phyloP scores from a whole-genome alignment of 37 sponge, comb jelly and placozoan species.

The Geodia barretti region DNA sequence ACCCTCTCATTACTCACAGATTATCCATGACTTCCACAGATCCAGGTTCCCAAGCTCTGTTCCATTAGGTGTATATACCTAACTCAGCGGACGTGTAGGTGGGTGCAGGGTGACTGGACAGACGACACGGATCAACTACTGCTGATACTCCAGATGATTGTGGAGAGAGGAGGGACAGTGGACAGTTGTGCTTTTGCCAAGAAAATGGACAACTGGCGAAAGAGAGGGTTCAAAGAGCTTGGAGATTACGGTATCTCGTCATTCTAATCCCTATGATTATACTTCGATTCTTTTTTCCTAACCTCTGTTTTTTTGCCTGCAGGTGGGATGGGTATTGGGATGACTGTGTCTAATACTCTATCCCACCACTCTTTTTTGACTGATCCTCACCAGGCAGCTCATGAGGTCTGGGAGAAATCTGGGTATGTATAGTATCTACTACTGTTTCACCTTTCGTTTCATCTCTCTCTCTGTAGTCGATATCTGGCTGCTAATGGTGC shows the following conservation, averaged over 20 bases:
- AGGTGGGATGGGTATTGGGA: constrained; percentile 94
- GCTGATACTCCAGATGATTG: constrained; percentile 73
- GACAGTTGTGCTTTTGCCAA: constrained; percentile 75
- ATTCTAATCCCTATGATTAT: not conserved
- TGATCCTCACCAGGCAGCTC: constrained; percentile 76
- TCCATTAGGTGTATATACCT: too few relatives aligned
- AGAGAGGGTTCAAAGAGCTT: constrained; percentile 75
- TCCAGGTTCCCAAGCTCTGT: too few relatives aligned
- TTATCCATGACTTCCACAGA: constrained; percentile 81
- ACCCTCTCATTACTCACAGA: constrained; percentile 60
- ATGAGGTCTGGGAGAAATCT: constrained; percentile 79
- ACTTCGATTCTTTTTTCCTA: not conserved
- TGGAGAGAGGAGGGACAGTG: constrained; percentile 64
- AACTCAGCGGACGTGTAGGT: constrained; percentile 33
- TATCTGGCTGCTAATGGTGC: constrained; percentile 93
- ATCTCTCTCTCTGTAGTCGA: constrained; percentile 20
- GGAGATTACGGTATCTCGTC: constrained; percentile 71
- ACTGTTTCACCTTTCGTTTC: not conserved
- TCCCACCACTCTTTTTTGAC: constrained; percentile 39
- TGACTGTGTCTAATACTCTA: constrained; percentile 51
- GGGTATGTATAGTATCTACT: constrained; percentile 50
- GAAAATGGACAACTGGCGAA: constrained; percentile 71
- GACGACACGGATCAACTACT: constrained; percentile 93
- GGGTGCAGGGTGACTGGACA: constrained; percentile 96
- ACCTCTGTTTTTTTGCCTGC: not conserved